Evolutionary conservation across 2,113 vertebrate species (phyloP).

Genomic region (Periophthalmus modestus): DNA sequence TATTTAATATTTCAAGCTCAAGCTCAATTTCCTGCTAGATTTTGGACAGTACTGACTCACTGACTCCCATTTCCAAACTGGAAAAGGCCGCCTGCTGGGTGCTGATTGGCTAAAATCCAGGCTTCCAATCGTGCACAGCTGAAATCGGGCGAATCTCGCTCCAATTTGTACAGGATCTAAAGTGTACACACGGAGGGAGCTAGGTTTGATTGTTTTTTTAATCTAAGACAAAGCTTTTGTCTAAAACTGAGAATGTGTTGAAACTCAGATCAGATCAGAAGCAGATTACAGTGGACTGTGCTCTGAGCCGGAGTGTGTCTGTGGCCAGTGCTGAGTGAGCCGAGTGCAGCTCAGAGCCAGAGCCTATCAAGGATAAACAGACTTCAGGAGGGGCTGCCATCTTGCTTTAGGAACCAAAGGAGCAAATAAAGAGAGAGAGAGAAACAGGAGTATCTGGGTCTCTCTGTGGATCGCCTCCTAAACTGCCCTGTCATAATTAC

Average conservation of each 20-base stretch:
- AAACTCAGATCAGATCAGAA: background rate
- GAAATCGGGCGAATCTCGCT: background rate
- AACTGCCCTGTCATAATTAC: no score
- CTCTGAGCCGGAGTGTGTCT: constrained; percentile 11
- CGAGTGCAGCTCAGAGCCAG: constrained; percentile 23
- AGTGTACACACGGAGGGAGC: background rate
- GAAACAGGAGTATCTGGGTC: constrained; percentile 45
- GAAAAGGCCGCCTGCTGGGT: background rate
- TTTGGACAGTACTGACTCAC: background rate
- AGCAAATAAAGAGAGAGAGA: constrained; percentile 51
- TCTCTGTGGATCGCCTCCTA: constrained; percentile 14
- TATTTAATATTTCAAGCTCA: background rate
- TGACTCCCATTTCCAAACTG: background rate
- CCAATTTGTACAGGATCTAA: background rate
- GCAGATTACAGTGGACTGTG: background rate
- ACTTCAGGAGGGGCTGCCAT: constrained; percentile 42
- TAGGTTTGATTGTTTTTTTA: background rate
- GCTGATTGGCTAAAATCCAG: constrained; percentile 8
- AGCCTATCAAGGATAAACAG: constrained; percentile 47
- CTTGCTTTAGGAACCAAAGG: constrained; percentile 57
- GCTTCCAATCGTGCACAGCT: background rate
- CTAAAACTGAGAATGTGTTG: background rate
- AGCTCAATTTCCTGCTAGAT: background rate
- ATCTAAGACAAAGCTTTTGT: background rate
- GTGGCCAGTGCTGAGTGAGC: constrained; percentile 5